Evolutionary conservation across 2,888 invertebrate species (phyloP).

Genomic region (Rhagophthalmus giganteus): DNA sequence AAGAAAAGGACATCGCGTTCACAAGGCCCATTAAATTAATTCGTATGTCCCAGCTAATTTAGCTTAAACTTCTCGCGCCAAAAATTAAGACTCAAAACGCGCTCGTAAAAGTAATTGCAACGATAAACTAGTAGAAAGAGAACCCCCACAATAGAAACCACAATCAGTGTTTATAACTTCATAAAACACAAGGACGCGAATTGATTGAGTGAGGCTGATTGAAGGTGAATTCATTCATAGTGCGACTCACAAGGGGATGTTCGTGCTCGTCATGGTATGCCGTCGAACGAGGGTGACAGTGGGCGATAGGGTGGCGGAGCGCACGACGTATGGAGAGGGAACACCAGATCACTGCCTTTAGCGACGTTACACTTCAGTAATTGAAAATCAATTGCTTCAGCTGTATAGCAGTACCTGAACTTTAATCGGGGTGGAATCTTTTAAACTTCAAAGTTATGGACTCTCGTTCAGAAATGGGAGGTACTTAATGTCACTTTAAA

Average conservation of each 20-base stretch:
- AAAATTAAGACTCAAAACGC: no score
- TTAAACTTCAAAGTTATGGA: slow-evolving; percentile 19
- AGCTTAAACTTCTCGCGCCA: no score
- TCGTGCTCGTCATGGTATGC: slow-evolving; percentile 31
- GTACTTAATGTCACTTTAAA: not conserved
- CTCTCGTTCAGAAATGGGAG: not conserved
- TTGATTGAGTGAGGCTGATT: slow-evolving; percentile 40
- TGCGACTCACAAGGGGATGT: slow-evolving; percentile 29
- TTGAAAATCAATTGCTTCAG: slow-evolving; percentile 41
- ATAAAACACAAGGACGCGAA: slow-evolving; percentile 43
- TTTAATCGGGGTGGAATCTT: slow-evolving; percentile 29
- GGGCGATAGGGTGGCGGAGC: slow-evolving; percentile 29
- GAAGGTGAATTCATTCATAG: slow-evolving; percentile 40
- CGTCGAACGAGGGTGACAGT: slow-evolving; percentile 29
- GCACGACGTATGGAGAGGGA: slow-evolving; percentile 28
- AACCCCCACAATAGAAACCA: slow-evolving; percentile 33
- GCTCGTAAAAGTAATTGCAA: slow-evolving; percentile 30
- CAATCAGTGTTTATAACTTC: slow-evolving; percentile 46
- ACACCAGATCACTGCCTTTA: slow-evolving; percentile 33
- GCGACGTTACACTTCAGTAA: slow-evolving; percentile 40
- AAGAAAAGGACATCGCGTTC: no score
- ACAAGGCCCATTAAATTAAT: no score
- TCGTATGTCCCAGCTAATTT: no score
- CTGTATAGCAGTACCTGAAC: slow-evolving; percentile 34
- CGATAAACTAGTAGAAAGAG: slow-evolving; percentile 24